A percentile compares a stretch with the other conserved stretches of the same genome.
Evolutionary conservation across 2,888 invertebrate species (phyloP).

Genomic region (Horisme vitalbata): DNA sequence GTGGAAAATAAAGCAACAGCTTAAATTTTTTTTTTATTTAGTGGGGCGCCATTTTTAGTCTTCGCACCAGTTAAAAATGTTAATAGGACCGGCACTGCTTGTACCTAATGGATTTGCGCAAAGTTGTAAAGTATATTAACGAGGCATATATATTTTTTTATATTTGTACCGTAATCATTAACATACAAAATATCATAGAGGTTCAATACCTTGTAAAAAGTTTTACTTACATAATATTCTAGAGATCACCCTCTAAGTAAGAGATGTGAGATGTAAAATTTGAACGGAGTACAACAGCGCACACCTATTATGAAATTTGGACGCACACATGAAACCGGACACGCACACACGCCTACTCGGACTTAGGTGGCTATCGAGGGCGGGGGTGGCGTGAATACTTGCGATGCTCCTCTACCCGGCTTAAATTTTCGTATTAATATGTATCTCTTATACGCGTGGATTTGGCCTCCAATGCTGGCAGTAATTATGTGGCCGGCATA

Average conservation of each 20-base stretch:
- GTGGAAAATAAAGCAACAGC: no score
- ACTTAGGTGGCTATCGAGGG: conserved; percentile 65
- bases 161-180: no score
- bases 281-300: conserved; percentile 71
- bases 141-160: no score
- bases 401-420: conserved; percentile 69
- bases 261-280: conserved; percentile 81
- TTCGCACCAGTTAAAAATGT: no score
- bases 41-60: no score
- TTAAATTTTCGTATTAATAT: conserved; percentile 80
- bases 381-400: conserved; percentile 62
- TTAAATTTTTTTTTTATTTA: no score
- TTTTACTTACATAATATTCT: conserved; percentile 7
- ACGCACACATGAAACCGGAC: conserved; percentile 57
- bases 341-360: conserved; percentile 59
- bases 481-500: conserved; percentile 57
- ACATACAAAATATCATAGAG: no score
- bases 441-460: conserved; percentile 73
- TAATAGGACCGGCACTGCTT: no score
- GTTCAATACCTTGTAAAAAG: background rate
- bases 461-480: conserved; percentile 61
- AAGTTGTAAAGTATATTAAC: no score
- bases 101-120: no score
- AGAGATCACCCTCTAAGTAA: conserved; percentile 57
- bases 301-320: conserved; percentile 79